Base-by-base conservation (phyloP, 23 tunicate genomes). In the Halocynthia roretzi region DNA sequence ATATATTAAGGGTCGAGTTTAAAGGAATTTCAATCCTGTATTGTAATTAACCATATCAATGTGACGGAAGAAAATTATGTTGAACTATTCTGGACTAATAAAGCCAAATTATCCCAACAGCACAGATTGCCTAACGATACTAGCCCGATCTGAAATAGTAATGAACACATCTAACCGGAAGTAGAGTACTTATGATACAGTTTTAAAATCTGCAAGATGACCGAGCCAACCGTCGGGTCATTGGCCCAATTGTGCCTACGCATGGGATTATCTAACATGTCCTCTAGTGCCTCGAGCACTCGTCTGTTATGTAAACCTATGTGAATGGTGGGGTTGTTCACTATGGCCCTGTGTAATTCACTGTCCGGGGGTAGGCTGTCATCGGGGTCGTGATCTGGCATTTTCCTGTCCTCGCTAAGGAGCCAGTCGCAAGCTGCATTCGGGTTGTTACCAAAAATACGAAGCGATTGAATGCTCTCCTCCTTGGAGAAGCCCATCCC, bases 211-310 rank as follows among this genome's bases (percentile, higher is more conserved):
- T 91, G 97, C 77, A 91, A 61, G 8, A 91, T 76, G 6, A 91
- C 97, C 71, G 89, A 86, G 7, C 97, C 97, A 51, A 91, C 97
- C 10, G 97, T 88, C 53, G 92, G 76, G 69, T 91, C 97, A 58
- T 91, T 86, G 21, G 97, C 97, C 97, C 97, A 91, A 56, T 82
- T 91, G 81, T 91, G 89, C 50, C 97, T 65, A 54, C 97, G 63
- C 97, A 84, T 70, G 0, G 97, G 97, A 56, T 91, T 91, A 56
- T 91, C 97, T 10, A 91, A 86, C 97, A 91, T 91, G 61, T 91
- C 97, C 60, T 91, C 97, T 8, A 91, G 66, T 12, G 97, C 97
- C 58, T 91, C 97, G 57, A 91, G 58, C 7, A 91, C 97, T 71
- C 88, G 80, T 80, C 70, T 77, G 68, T 91, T 88, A 71, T 91